These are phyloP conservation scores for Eupithecia vulgata DNA, from an alignment of 2,888 invertebrate genomes.

Conservation along the genomic window DNA sequence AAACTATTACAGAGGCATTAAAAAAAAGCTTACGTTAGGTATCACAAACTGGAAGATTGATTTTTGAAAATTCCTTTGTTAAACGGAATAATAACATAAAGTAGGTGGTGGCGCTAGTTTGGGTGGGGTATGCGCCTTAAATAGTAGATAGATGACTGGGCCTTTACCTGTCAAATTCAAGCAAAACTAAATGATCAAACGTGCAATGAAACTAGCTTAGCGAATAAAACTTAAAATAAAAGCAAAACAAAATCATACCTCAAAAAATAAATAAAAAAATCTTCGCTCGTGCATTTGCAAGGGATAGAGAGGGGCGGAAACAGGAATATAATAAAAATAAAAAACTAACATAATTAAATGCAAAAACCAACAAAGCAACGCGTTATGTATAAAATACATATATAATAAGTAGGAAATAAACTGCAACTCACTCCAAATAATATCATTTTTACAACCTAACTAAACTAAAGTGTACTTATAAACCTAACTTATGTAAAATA, in stretches of 20 bases:
- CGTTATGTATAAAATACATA: constrained; percentile 48
- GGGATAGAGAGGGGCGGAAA: constrained; percentile 69
- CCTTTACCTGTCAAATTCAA: neutral
- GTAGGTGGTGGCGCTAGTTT: no score
- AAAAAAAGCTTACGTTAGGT: no score
- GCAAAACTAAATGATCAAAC: constrained; percentile 12
- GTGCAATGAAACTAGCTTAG: constrained; percentile 18
- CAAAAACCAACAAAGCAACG: constrained; percentile 57
- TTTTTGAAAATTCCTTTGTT: no score
- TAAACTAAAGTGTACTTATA: constrained; percentile 71
- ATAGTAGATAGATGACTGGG: neutral
- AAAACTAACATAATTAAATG: constrained; percentile 56
- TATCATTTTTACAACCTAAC: constrained; percentile 74
- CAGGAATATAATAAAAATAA: constrained; percentile 51
- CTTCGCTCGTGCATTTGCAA: constrained; percentile 74
- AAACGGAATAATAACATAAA: no score
- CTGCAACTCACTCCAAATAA: constrained; percentile 64
- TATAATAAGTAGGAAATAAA: constrained; percentile 59
- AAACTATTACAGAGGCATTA: no score
- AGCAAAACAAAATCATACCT: constrained; percentile 72
- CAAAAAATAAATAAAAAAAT: constrained; percentile 63
- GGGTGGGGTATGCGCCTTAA: no score
- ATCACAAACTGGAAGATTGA: no score
- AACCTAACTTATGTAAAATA: constrained; percentile 60
- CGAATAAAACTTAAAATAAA: constrained; percentile 32